Percentiles rank a stretch among this genome's conserved stretches.
Conservation (phyloP, 2,888 invertebrate species). For the Yponomeuta cagnagella region DNA sequence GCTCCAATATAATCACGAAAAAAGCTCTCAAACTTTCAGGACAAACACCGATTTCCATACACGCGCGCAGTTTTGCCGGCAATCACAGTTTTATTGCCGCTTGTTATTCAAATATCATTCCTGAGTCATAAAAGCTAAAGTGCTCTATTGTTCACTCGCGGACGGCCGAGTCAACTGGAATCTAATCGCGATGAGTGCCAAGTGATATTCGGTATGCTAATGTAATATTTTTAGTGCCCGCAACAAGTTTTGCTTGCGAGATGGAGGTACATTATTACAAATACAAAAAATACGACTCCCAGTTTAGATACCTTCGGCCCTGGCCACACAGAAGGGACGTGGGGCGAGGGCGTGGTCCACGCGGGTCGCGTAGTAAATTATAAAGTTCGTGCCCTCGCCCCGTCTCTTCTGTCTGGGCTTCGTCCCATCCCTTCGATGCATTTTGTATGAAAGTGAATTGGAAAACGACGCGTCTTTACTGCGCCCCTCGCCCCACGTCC, state of each 20-base stretch:
- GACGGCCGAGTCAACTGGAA: not conserved
- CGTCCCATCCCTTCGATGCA: no score
- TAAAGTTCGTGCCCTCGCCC: no score
- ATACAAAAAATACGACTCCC: no score
- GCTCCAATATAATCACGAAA: not conserved
- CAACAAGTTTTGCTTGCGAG: not conserved
- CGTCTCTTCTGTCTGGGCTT: no score
- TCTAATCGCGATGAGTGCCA: slow-evolving; percentile 29
- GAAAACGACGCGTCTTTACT: no score
- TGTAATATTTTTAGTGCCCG: slow-evolving; percentile 31
- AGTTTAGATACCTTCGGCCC: no score
- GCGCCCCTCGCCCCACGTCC: no score
- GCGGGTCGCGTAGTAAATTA: no score
- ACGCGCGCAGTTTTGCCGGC: not conserved
- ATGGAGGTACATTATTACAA: no score
- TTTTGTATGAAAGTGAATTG: no score
- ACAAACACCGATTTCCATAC: slow-evolving; percentile 5
- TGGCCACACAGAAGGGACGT: no score
- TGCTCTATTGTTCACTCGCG: slow-evolving; percentile 3
- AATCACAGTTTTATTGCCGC: not conserved
- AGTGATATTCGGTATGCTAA: slow-evolving; percentile 31
- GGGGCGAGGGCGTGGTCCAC: no score
- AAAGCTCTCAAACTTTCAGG: slow-evolving; percentile 1
- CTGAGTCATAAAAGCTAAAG: slow-evolving; percentile 11
- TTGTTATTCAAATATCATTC: slow-evolving; percentile 12